Percentiles rank a stretch among this genome's conserved stretches.
Conservation (phyloP, 1,140 invertebrate genomes). For the Parapsyche elsis region DNA sequence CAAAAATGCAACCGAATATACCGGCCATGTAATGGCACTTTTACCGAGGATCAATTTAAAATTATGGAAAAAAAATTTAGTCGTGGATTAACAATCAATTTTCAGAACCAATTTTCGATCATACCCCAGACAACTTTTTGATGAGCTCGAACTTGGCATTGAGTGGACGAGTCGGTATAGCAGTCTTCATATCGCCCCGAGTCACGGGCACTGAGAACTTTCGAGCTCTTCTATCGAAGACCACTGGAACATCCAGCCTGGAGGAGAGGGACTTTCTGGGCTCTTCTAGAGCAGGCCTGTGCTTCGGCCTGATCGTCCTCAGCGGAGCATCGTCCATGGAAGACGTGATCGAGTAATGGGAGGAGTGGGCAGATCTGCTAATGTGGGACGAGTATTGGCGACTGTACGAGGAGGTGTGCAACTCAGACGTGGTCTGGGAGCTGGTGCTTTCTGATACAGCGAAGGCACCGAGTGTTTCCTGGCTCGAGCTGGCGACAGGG, state of each 20-base stretch:
- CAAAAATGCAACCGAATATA: not conserved
- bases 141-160: slow-evolving; percentile 24
- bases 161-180: not conserved
- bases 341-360: not conserved
- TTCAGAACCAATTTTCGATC: not conserved
- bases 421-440: not conserved
- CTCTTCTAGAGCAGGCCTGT: slow-evolving; percentile 1
- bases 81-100: not conserved
- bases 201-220: slow-evolving; percentile 28
- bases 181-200: not conserved
- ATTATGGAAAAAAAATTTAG: slow-evolving; percentile 4
- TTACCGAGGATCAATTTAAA: no score
- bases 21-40: no score
- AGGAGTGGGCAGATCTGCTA: not conserved
- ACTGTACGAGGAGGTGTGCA: not conserved
- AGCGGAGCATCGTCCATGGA: not conserved
- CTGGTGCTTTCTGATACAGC: not conserved
- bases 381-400: not conserved
- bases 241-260: not conserved
- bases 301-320: no score
- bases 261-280: not conserved
- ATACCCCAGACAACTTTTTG: slow-evolving; percentile 21
- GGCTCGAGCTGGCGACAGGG: not conserved
- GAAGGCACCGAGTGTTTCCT: not conserved
- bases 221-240: not conserved